A percentile compares a stretch with the other conserved stretches of the same genome.
phyloP scores from a whole-genome alignment of 1,140 invertebrate species.

The Agrypnia vestita region DNA sequence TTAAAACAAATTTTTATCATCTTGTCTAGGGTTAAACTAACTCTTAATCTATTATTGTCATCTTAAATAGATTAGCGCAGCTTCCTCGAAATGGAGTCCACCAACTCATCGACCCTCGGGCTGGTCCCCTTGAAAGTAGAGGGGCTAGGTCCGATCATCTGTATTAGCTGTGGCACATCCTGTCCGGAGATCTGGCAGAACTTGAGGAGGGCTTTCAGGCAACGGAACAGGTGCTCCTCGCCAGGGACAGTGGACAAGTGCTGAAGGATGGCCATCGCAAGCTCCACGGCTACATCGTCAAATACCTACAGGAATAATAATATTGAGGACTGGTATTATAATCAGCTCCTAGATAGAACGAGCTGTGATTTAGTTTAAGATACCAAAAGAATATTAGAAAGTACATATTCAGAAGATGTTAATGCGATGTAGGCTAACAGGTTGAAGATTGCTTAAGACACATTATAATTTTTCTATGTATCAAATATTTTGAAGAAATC shows the following conservation, averaged over 20 bases:
- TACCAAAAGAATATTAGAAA: too few relatives aligned
- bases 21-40: too few relatives aligned
- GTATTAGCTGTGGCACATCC: conserved; percentile 90
- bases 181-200: conserved; percentile 86
- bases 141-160: conserved; percentile 94
- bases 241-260: conserved; percentile 85
- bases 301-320: conserved; percentile 80
- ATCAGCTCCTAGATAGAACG: too few relatives aligned
- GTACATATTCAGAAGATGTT: too few relatives aligned
- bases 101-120: conserved; percentile 84
- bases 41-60: too few relatives aligned
- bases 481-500: too few relatives aligned
- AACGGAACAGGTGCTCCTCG: conserved; percentile 86
- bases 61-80: conserved; percentile 66
- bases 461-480: too few relatives aligned
- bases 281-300: conserved; percentile 93
- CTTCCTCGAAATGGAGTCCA: conserved; percentile 82
- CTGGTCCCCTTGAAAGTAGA: conserved; percentile 86
- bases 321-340: too few relatives aligned
- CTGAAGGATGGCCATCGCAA: conserved; percentile 94
- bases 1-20: too few relatives aligned
- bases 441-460: too few relatives aligned
- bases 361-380: too few relatives aligned
- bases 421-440: too few relatives aligned
- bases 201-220: conserved; percentile 84